Evolutionary conservation across 2,113 vertebrate species (phyloP).

Genomic region (Pseudois nayaur): DNA sequence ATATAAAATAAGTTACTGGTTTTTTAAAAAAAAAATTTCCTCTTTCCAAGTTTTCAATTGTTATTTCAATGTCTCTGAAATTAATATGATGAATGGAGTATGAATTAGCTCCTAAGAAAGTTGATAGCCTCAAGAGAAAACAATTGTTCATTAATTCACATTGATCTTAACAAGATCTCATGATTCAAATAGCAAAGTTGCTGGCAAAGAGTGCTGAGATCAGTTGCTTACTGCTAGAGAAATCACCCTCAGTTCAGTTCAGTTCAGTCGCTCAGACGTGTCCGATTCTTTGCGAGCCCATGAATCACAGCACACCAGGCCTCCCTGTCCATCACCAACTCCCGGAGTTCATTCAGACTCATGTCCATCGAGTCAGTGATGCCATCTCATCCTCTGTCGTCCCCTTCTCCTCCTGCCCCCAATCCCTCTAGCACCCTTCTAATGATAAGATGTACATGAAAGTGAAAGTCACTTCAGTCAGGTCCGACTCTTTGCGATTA

Average conservation of each 20-base stretch:
- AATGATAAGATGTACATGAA: no score
- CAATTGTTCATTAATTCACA: neutral
- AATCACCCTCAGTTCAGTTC: neutral
- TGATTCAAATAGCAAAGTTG: neutral
- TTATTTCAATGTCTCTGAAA: slow-evolving; percentile 17
- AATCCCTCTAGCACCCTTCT: no score
- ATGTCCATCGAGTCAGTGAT: no score
- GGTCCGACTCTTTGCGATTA: neutral
- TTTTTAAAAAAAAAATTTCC: neutral
- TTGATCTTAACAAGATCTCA: neutral
- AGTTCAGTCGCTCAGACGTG: no score
- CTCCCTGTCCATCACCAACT: no score
- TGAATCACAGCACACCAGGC: no score
- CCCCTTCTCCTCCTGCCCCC: no score
- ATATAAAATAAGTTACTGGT: no score
- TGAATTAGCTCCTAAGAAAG: neutral
- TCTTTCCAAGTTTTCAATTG: neutral
- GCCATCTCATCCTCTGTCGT: no score
- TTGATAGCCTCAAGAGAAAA: neutral
- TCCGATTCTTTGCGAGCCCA: no score
- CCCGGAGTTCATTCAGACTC: no score
- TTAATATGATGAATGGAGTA: neutral
- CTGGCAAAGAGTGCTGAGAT: neutral
- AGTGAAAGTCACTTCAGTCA: no score
- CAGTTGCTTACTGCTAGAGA: neutral